These are phyloP conservation scores for Cryptoblepharus egeriae DNA, from an alignment of 2,797 vertebrate genomes.

Conservation along the genomic window DNA sequence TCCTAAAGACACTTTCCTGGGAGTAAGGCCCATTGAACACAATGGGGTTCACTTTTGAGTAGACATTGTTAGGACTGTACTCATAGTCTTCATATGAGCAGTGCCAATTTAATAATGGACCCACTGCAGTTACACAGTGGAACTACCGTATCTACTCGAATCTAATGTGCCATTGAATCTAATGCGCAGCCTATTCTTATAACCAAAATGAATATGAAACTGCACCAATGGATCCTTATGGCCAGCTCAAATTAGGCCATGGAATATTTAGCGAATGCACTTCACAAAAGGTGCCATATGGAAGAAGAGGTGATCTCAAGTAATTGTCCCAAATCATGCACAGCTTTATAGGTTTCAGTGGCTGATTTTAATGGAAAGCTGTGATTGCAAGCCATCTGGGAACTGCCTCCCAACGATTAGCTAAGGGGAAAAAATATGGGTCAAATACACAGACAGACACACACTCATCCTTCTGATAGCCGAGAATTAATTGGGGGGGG, in stretches of 20 bases:
- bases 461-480: fast-evolving
- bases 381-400: not conserved
- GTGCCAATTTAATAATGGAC: no score
- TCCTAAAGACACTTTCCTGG: no score
- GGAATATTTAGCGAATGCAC: not conserved
- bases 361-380: not conserved
- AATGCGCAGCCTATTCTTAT: no score
- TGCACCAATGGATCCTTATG: no score
- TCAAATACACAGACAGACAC: conserved; percentile 12
- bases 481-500: not conserved
- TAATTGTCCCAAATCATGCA: not conserved
- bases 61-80: no score
- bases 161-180: no score
- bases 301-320: not conserved
- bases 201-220: no score
- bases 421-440: not conserved
- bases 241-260: not conserved
- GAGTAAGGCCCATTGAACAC: no score
- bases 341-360: not conserved
- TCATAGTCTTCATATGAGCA: no score
- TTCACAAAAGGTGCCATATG: not conserved
- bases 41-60: no score
- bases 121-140: no score
- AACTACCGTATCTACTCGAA: no score
- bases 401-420: not conserved